Evolutionary conservation across 1,140 invertebrate genomes (phyloP).

Genomic region (Drosophila truncata): DNA sequence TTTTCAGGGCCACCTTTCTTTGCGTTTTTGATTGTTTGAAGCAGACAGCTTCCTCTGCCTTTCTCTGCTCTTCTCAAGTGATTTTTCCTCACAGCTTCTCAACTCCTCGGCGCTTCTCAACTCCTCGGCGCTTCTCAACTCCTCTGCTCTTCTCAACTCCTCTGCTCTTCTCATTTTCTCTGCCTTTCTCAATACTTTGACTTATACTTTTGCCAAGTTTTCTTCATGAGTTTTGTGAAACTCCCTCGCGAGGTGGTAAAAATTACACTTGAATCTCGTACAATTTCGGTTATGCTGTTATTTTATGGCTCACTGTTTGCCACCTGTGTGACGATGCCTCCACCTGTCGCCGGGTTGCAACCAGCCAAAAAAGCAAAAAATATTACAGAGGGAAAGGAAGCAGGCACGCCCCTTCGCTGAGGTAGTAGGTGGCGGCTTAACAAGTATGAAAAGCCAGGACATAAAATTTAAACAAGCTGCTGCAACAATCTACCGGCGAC

Average conservation of each 20-base stretch:
- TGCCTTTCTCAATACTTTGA: constrained; percentile 10
- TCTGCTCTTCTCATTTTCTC: constrained; percentile 3
- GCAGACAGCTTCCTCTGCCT: background rate
- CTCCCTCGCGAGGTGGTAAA: constrained; percentile 8
- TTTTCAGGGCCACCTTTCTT: background rate
- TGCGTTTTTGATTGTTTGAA: background rate
- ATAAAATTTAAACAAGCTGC: constrained; percentile 67
- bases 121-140: too few species aligned
- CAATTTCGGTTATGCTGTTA: constrained; percentile 15
- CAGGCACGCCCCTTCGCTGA: constrained; percentile 15
- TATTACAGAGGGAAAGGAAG: background rate
- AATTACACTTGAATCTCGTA: constrained; percentile 31
- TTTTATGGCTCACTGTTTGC: constrained; percentile 29
- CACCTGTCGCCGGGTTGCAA: constrained; percentile 27
- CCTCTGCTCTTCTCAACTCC: background rate
- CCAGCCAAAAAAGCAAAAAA: constrained; percentile 3
- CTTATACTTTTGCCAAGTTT: constrained; percentile 14
- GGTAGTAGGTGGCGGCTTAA: constrained; percentile 14
- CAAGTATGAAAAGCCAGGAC: constrained; percentile 49
- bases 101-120: background rate
- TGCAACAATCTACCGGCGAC: constrained; percentile 39
- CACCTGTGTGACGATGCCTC: constrained; percentile 28
- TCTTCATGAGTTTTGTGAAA: constrained; percentile 5
- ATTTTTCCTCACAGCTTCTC: too few species aligned
- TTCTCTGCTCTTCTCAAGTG: background rate